phyloP scores from a whole-genome alignment of 2,888 invertebrate species.

The Chymomyza procnemis region DNA sequence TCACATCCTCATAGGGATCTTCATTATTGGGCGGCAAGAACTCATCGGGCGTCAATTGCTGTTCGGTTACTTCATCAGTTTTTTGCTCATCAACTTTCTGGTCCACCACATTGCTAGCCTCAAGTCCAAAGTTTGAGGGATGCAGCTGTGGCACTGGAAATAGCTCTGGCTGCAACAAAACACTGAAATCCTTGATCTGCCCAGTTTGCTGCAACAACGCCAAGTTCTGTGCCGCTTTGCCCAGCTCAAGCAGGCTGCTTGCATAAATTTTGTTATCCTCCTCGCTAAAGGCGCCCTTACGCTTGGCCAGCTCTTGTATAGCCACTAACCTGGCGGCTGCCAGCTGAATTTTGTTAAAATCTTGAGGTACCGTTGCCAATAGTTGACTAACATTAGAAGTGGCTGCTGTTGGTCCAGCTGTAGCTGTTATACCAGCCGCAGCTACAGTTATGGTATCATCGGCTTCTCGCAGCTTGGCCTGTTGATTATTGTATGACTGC shows the following conservation, averaged over 20 bases:
- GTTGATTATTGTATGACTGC: slow-evolving; percentile 28
- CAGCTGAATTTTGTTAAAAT: slow-evolving; percentile 81
- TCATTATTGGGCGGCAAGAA: slow-evolving; percentile 73
- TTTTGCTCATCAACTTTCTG: slow-evolving; percentile 62
- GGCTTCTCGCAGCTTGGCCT: slow-evolving; percentile 38
- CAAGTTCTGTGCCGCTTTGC: slow-evolving; percentile 81
- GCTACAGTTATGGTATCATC: slow-evolving; percentile 79
- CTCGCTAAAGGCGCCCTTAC: slow-evolving; percentile 80
- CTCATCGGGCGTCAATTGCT: slow-evolving; percentile 63
- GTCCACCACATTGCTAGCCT: slow-evolving; percentile 54
- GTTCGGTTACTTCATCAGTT: slow-evolving; percentile 67
- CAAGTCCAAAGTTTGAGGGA: slow-evolving; percentile 53
- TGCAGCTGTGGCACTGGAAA: slow-evolving; percentile 63
- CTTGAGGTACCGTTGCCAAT: slow-evolving; percentile 78
- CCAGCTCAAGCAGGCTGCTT: slow-evolving; percentile 80
- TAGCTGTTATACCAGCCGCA: slow-evolving; percentile 69
- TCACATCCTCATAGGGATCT: slow-evolving; percentile 76
- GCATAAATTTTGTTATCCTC: slow-evolving; percentile 81
- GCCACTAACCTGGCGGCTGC: slow-evolving; percentile 82
- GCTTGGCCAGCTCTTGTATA: slow-evolving; percentile 82
- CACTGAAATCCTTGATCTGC: slow-evolving; percentile 80
- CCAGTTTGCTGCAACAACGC: slow-evolving; percentile 80
- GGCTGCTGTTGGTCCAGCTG: slow-evolving; percentile 28
- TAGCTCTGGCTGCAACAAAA: slow-evolving; percentile 76
- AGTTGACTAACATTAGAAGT: slow-evolving; percentile 26